phyloP scores from a whole-genome alignment of 35 echinoderm and acorn worm genomes.

The Eucidaris tribuloides region DNA sequence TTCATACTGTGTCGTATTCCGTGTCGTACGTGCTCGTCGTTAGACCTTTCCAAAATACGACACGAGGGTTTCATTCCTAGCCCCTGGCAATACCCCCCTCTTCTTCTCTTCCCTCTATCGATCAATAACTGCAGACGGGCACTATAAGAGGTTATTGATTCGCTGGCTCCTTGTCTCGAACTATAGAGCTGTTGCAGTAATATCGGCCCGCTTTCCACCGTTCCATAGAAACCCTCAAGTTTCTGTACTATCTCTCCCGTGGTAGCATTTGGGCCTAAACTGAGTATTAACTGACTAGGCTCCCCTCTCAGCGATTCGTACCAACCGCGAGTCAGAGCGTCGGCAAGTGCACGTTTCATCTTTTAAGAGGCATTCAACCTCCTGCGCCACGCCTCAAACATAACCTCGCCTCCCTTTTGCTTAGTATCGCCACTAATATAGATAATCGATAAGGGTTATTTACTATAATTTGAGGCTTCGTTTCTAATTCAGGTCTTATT shows the following conservation, averaged over 20 bases:
- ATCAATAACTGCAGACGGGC: neutral
- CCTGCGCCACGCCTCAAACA: neutral
- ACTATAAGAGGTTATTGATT: neutral
- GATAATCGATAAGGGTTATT: too few relatives aligned
- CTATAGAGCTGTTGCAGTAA: neutral
- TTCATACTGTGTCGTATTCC: too few relatives aligned
- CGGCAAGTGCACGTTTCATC: neutral
- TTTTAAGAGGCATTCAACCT: neutral
- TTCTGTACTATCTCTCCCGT: neutral
- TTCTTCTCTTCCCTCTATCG: neutral
- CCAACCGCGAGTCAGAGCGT: neutral
- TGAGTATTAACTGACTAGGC: neutral
- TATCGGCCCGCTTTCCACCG: neutral
- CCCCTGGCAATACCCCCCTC: neutral
- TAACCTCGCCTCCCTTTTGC: neutral
- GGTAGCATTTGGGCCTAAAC: neutral
- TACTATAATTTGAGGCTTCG: too few relatives aligned
- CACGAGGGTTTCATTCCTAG: neutral
- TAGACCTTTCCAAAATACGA: neutral
- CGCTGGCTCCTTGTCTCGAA: neutral
- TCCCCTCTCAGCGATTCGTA: neutral
- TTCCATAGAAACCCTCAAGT: neutral
- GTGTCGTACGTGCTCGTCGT: too few relatives aligned
- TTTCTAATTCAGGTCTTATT: too few relatives aligned
- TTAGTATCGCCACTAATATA: neutral